Percentiles rank a stretch among this genome's conserved stretches.
These are phyloP conservation scores for Brachypodius melanocephalos DNA, from an alignment of 2,113 vertebrate genomes.

Conservation along the genomic window DNA sequence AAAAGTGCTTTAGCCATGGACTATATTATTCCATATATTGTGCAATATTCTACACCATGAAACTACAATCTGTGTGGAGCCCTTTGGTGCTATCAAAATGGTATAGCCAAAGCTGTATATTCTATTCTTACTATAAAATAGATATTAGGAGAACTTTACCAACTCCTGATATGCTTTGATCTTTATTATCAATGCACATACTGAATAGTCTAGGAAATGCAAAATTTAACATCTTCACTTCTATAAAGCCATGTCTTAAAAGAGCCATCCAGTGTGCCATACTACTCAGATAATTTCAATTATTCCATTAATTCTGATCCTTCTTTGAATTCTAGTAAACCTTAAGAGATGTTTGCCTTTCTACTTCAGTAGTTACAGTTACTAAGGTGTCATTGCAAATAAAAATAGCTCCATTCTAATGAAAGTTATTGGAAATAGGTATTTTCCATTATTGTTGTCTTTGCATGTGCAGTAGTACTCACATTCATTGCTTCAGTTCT, in stretches of 20 bases:
- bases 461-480: neutral
- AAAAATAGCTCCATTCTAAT: neutral
- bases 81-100: neutral
- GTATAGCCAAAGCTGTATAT: neutral
- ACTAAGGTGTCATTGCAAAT: neutral
- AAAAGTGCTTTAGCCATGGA: neutral
- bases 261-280: neutral
- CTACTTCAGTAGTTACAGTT: neutral
- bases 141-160: neutral
- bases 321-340: neutral
- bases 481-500: neutral
- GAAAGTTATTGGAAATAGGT: neutral
- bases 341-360: neutral
- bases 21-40: neutral
- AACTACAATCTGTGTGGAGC: neutral
- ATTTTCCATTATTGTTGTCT: neutral
- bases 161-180: neutral
- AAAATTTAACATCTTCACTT: neutral
- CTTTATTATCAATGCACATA: neutral
- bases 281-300: neutral
- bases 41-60: neutral
- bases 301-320: neutral
- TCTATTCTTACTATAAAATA: neutral
- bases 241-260: neutral
- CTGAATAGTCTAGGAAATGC: neutral